A percentile compares a stretch with the other conserved stretches of the same genome.
These are phyloP conservation scores for Mellilla xanthometata DNA, from an alignment of 2,888 invertebrate species.

Conservation along the genomic window DNA sequence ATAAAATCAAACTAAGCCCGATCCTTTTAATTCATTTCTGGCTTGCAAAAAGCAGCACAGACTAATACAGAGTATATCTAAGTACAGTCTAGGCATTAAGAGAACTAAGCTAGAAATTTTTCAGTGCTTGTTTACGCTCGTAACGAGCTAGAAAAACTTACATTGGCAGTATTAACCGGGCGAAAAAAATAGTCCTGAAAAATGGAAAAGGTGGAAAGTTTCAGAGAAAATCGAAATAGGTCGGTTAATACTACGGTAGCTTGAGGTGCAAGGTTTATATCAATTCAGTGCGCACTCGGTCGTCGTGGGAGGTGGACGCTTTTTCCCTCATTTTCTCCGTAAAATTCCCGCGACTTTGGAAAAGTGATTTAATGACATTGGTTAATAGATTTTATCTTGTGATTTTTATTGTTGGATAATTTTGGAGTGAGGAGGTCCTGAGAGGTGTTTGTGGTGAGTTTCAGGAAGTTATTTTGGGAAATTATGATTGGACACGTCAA, in stretches of 20 bases:
- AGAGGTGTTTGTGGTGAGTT: slow-evolving; percentile 26
- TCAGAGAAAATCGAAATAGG: slow-evolving; percentile 29
- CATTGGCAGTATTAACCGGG: slow-evolving; percentile 28
- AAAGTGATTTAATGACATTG: slow-evolving; percentile 35
- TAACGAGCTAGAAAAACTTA: slow-evolving; percentile 49
- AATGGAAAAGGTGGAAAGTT: slow-evolving; percentile 25
- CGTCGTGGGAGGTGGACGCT: slow-evolving; percentile 44
- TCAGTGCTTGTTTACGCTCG: slow-evolving; percentile 45
- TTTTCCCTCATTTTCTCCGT: slow-evolving; percentile 32
- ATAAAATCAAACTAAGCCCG: background rate
- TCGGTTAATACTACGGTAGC: slow-evolving; percentile 70
- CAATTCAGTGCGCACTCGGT: slow-evolving; percentile 57
- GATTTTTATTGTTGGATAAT: slow-evolving; percentile 33
- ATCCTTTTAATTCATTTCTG: slow-evolving; percentile 1
- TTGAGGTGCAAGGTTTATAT: slow-evolving; percentile 48
- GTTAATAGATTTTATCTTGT: slow-evolving; percentile 35
- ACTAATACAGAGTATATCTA: background rate
- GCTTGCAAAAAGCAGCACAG: background rate
- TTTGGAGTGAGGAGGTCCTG: slow-evolving; percentile 25
- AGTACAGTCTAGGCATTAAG: slow-evolving; percentile 2
- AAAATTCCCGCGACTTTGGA: slow-evolving; percentile 49
- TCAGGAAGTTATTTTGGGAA: slow-evolving; percentile 15
- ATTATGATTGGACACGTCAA: slow-evolving; percentile 17
- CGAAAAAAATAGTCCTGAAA: slow-evolving; percentile 13
- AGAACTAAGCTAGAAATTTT: slow-evolving; percentile 39